Conservation (phyloP, 2,888 invertebrate genomes). For the Andrena minutula region DNA sequence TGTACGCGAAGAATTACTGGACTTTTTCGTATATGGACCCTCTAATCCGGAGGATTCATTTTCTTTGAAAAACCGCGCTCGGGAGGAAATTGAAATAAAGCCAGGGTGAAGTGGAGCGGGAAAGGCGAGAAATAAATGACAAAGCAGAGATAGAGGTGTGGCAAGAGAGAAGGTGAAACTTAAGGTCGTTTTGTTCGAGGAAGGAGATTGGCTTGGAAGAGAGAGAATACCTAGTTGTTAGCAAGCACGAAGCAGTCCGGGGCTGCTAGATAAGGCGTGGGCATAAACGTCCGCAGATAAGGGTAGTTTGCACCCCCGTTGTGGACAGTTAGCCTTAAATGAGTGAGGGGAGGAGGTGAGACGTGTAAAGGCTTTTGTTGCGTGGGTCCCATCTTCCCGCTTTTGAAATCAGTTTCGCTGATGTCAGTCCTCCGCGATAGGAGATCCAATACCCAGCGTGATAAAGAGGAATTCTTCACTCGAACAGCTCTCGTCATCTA, state of each 20-base stretch:
- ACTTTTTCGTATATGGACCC: neutral
- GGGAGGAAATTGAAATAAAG: slow-evolving; percentile 64
- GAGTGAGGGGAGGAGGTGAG: slow-evolving; percentile 74
- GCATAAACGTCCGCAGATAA: slow-evolving; percentile 84
- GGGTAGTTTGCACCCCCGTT: slow-evolving; percentile 84
- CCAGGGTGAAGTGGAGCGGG: slow-evolving; percentile 31
- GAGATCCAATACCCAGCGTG: slow-evolving; percentile 26
- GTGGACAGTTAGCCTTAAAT: slow-evolving; percentile 84
- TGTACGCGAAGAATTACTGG: neutral
- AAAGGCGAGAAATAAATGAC: slow-evolving; percentile 51
- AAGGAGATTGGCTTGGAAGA: slow-evolving; percentile 71
- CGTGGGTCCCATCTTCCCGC: slow-evolving; percentile 60
- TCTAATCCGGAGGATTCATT: slow-evolving; percentile 20
- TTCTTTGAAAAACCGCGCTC: slow-evolving; percentile 38
- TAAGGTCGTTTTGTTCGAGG: slow-evolving; percentile 69
- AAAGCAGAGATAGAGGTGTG: slow-evolving; percentile 21
- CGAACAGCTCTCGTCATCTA: neutral
- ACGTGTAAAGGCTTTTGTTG: slow-evolving; percentile 72
- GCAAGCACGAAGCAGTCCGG: slow-evolving; percentile 75
- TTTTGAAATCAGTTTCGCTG: slow-evolving; percentile 71
- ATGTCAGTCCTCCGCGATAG: slow-evolving; percentile 50
- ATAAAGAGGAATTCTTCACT: neutral
- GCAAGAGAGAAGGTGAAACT: slow-evolving; percentile 51
- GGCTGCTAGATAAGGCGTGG: slow-evolving; percentile 82
- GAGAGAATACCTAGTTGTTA: slow-evolving; percentile 77